A percentile compares a stretch with the other conserved stretches of the same genome.
Conservation (phyloP, 1,140 invertebrate species). For the Patella vulgata region DNA sequence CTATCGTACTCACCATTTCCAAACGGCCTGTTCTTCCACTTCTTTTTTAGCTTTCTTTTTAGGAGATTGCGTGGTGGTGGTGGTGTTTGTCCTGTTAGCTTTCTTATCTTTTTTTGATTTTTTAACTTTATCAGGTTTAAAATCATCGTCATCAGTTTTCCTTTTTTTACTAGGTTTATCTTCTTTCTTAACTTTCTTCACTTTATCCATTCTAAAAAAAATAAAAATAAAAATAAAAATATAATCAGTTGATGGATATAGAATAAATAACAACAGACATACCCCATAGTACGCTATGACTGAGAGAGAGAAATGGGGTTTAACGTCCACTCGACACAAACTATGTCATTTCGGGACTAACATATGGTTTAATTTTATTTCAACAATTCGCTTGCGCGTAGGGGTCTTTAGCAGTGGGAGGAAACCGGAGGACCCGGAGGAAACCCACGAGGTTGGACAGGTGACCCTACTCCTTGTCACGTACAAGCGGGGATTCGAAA, state of each 20-base stretch:
- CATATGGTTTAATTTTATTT: no score
- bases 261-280: not conserved
- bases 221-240: not conserved
- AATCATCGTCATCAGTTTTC: conserved; percentile 46
- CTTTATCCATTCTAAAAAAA: conserved; percentile 73
- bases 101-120: conserved; percentile 21
- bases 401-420: no score
- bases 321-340: no score
- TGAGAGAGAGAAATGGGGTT: no score
- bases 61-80: not conserved
- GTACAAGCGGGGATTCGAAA: no score
- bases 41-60: conserved; percentile 71
- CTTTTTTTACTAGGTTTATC: conserved; percentile 69
- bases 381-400: no score
- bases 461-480: no score
- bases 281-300: not conserved
- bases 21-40: conserved; percentile 84
- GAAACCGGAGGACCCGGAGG: no score
- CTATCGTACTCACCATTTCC: conserved; percentile 94
- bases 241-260: not conserved
- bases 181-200: conserved; percentile 73
- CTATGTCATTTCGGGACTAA: no score
- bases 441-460: no score
- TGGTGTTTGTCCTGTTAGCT: conserved; percentile 24
- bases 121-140: conserved; percentile 10